Base-by-base conservation (phyloP, 2,797 vertebrate genomes). In the Pseudochirops corinnae region DNA sequence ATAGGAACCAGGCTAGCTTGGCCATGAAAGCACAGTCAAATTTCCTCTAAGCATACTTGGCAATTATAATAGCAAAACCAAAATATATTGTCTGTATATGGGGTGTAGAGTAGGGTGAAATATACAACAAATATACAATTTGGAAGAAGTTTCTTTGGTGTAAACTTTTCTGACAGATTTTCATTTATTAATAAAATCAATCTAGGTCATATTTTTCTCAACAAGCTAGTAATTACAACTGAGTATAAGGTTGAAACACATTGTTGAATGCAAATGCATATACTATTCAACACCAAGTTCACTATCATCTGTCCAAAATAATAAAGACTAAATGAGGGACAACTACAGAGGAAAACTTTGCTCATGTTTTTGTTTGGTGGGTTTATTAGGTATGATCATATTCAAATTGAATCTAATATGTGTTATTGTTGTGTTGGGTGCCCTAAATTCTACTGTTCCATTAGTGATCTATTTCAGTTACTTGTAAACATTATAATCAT, bases 131-230 rank as follows among this genome's bases (percentile, higher is more conserved):
- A 5, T 24, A 14, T 56, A 60, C 67, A 50, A 74, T 93, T 92
- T 92, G 56, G 90, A 52, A 93, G 46, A 74, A 39, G 67, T 39
- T 74, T 74, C n/a, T 74, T 39, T 74, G n/a, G 67, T 74, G n/a
- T 2, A 39, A 39, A 90, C 39, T 52, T 93, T 55, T 29, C n/a
- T 93, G 53, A 93, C n/a, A 95, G 53, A 56, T 58, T 39, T 0
- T 94, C 46, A 31, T 92, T 95, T 13, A 87, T 93, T 91, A 31
- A 31, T 92, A 90, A 56, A n/a, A 33, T 91, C 93, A 92, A 91
- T 5, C 5, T 60, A 94, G 14, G 91, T 95, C n/a, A 87, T 33
- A 39, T 7, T 57, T 82, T 93, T 90, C 26, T 95, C 92, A 93
- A 95, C 5, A 93, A 31, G 46, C 1, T 5, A 52, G 46, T 74